Evolutionary conservation across 2,888 invertebrate species (phyloP), one percentile per base, ranked within the genome.

Genomic region (Caenorhabditis sp.): DNA sequence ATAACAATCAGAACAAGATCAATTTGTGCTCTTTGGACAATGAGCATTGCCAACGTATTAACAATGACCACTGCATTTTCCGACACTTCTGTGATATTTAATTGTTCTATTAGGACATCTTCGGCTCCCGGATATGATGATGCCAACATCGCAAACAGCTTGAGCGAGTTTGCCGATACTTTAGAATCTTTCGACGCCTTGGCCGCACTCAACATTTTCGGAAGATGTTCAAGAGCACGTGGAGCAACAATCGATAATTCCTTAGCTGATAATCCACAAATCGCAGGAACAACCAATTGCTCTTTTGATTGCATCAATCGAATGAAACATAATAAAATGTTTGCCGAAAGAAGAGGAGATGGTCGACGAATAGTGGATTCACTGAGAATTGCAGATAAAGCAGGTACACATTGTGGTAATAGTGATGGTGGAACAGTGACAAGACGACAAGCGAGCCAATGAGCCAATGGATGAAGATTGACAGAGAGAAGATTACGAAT

Each of bases 371-470:
- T 61, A 1, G 66, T n/a, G 10, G 80, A 73, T 17, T 66, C 75
- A 38, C 76, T 77, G 21, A 85, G 70, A 31, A 86, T 83, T 1
- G 80, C 70, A 23, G 79, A 78, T 0, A 85, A 63, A 1, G 84
- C 81, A 0, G 83, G 80, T 21, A 85, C 83, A 36, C 83, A 84
- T 54, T 82, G 81, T 21, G 85, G 83, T 36, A 83, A 83, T 14
- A 84, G 71, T 27, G 72, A 65, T n/a, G 57, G 63, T 23, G 80
- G 77, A 31, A 78, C 71, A 60, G 74, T 66, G 10, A 81, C 73
- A 17, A 85, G 77, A 14, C 81, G 83, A 53, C 73, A 73, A 12
- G 79, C 77, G 23, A 86, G 69, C 85, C 85, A 85, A 50, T 86
- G 83, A 21, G 83, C 84, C n/a, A 85, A 75, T 1, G 73, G 71